Evolutionary conservation across 2,113 vertebrate genomes (phyloP).

Genomic region (Nesogale talazaci): DNA sequence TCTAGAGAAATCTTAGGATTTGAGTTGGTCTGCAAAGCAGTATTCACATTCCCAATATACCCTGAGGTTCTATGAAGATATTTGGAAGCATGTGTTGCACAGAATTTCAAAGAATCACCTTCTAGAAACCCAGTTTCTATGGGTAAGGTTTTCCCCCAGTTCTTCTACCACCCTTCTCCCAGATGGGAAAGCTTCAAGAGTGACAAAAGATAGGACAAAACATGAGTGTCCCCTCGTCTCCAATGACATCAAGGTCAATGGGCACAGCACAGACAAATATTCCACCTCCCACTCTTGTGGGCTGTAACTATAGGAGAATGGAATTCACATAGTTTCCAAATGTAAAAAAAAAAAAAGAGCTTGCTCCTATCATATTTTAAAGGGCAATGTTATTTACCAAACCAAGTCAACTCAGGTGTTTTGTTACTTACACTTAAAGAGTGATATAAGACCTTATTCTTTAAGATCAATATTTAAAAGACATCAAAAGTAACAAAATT

Average conservation of each 20-base stretch:
- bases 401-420: no score
- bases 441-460: no score
- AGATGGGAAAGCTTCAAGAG: neutral
- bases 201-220: neutral
- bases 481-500: neutral
- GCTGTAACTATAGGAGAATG: no score
- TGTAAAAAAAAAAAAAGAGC: no score
- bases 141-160: neutral
- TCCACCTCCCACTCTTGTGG: no score
- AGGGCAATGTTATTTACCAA: no score
- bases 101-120: neutral
- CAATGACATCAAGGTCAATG: no score
- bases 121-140: neutral
- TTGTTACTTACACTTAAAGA: no score
- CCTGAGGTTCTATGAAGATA: neutral
- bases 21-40: neutral
- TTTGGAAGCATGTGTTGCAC: neutral
- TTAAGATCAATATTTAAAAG: neutral
- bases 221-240: neutral
- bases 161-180: neutral
- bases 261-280: no score
- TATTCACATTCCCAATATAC: neutral
- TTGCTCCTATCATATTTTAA: no score
- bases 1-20: constrained; percentile 7
- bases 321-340: no score